Conservation (phyloP, 2,888 invertebrate genomes). For the Diadromus collaris region DNA sequence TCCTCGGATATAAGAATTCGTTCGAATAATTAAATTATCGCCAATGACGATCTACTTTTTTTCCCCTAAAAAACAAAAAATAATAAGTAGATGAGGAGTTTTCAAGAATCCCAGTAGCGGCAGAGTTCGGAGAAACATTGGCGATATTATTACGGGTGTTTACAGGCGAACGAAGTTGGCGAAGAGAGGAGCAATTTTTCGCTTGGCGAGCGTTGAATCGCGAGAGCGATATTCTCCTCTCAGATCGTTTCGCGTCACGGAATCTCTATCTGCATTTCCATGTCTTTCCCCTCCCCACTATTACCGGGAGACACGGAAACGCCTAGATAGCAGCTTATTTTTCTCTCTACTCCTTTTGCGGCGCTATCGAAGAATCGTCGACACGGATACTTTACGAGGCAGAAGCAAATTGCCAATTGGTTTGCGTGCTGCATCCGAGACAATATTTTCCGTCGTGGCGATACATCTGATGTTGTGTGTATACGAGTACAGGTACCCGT, state of each 20-base stretch:
- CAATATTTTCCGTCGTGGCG: constrained; percentile 22
- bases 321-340: constrained; percentile 37
- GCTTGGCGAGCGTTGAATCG: constrained; percentile 20
- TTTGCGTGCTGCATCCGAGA: constrained; percentile 47
- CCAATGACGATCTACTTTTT: not conserved
- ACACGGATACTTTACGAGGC: constrained; percentile 25
- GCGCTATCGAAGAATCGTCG: constrained; percentile 48
- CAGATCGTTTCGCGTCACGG: constrained; percentile 44
- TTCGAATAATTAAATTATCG: not conserved
- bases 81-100: not conserved
- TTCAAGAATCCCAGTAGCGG: constrained; percentile 6
- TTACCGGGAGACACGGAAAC: constrained; percentile 54
- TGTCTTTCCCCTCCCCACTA: constrained; percentile 34
- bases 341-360: constrained; percentile 30
- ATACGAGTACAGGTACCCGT: not conserved
- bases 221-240: constrained; percentile 45
- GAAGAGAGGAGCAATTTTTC: constrained; percentile 45
- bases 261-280: constrained; percentile 44
- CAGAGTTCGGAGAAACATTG: constrained; percentile 13
- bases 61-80: not conserved
- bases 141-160: constrained; percentile 44
- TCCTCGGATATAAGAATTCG: not conserved
- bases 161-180: constrained; percentile 29
- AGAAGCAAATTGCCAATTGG: constrained; percentile 47
- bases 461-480: constrained; percentile 5